Conservation (phyloP, 2,113 vertebrate species). For the Pterophyllum scalare region DNA sequence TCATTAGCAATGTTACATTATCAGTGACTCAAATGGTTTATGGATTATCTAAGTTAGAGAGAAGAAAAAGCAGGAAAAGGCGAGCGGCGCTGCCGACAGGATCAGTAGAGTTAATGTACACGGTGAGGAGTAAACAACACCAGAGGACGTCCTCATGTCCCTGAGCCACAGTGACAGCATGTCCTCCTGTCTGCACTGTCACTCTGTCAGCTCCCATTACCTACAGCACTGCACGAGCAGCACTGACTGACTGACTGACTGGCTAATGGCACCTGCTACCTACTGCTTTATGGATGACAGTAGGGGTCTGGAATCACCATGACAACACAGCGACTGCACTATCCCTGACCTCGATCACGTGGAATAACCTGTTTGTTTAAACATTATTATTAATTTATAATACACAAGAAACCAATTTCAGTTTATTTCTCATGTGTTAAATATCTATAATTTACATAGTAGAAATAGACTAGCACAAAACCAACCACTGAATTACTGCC, state of each 20-base stretch:
- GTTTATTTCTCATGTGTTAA: not conserved
- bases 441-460: constrained; percentile 10
- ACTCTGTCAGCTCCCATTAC: constrained; percentile 72
- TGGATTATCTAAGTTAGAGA: not conserved
- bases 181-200: constrained; percentile 67
- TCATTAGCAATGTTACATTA: not conserved
- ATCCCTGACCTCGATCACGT: constrained; percentile 22
- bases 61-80: constrained; percentile 11
- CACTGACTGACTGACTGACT: constrained; percentile 35
- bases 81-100: not conserved
- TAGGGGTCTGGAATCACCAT: constrained; percentile 10
- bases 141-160: constrained; percentile 63
- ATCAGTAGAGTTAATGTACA: constrained; percentile 51
- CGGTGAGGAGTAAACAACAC: constrained; percentile 64
- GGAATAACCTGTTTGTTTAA: not conserved
- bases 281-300: constrained; percentile 14
- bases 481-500: not conserved
- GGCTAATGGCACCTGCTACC: constrained; percentile 50
- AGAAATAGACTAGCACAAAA: not conserved
- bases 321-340: constrained; percentile 24
- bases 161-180: constrained; percentile 54
- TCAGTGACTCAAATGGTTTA: not conserved
- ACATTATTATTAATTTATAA: constrained; percentile 27
- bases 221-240: constrained; percentile 37
- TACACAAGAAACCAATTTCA: not conserved